phyloP scores from a whole-genome alignment of 2,113 vertebrate genomes.

The Melanotaenia duboulayi region DNA sequence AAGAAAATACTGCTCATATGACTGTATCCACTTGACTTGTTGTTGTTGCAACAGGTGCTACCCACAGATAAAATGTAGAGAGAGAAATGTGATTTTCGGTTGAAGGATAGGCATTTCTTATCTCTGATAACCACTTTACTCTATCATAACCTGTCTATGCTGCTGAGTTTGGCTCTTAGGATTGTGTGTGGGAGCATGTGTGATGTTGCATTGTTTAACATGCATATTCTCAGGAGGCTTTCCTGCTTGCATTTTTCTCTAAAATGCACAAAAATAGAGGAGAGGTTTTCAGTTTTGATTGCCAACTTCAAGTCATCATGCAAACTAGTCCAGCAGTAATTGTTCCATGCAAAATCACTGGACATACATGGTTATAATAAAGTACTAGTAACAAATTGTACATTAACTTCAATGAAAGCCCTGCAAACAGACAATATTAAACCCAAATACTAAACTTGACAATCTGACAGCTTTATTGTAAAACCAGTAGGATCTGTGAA shows the following conservation, averaged over 20 bases:
- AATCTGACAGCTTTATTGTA: too few relatives aligned
- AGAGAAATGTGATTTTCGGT: conserved; percentile 73
- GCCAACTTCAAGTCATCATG: too few relatives aligned
- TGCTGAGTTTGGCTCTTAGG: conserved; percentile 57
- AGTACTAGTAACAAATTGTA: too few relatives aligned
- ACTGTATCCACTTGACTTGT: conserved; percentile 72
- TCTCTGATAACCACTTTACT: conserved; percentile 77
- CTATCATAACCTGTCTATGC: conserved; percentile 71
- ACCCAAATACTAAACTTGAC: too few relatives aligned
- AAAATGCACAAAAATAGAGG: not conserved
- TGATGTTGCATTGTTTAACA: conserved; percentile 32
- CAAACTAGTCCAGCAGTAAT: too few relatives aligned
- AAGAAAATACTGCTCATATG: conserved; percentile 65
- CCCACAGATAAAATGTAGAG: conserved; percentile 72
- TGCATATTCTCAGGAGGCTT: conserved; percentile 19
- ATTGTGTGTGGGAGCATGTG: conserved; percentile 27
- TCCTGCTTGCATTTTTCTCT: conserved; percentile 5
- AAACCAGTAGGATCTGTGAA: too few relatives aligned
- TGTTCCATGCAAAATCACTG: too few relatives aligned
- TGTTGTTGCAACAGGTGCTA: conserved; percentile 78
- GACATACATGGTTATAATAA: too few relatives aligned
- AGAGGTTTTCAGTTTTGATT: conserved; percentile 1
- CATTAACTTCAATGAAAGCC: too few relatives aligned
- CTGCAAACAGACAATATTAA: too few relatives aligned
- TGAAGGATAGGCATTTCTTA: conserved; percentile 79